A percentile compares a stretch with the other conserved stretches of the same genome.
Conservation (phyloP, 2,113 vertebrate species). For the Mobula hypostoma region DNA sequence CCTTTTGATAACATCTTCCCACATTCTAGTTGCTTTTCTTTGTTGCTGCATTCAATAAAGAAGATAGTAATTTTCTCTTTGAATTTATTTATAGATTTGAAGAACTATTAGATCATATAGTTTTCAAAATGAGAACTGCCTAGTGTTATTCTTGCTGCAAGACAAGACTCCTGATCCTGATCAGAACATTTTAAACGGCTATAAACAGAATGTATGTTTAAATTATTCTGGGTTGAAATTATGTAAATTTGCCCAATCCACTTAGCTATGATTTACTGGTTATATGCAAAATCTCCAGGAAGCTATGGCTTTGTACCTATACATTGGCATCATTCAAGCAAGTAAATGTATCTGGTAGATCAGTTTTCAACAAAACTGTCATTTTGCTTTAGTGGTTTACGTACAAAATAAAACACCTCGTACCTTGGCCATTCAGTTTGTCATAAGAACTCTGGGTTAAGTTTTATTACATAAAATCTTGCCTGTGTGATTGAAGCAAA, state of each 20-base stretch:
- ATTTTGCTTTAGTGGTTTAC: not conserved
- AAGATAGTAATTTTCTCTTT: not conserved
- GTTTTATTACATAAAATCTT: not conserved
- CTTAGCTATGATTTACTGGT: not conserved
- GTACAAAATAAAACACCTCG: not conserved
- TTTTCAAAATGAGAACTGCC: not conserved
- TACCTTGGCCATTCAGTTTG: not conserved
- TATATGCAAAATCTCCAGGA: not conserved
- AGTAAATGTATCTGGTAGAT: not conserved
- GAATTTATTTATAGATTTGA: not conserved
- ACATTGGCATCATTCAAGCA: not conserved
- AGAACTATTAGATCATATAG: not conserved
- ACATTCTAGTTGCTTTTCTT: not conserved
- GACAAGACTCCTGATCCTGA: not conserved
- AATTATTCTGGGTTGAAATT: not conserved
- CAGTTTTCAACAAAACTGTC: not conserved
- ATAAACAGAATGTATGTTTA: not conserved
- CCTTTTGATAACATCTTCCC: not conserved
- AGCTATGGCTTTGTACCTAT: not conserved
- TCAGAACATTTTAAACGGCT: not conserved
- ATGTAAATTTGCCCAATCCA: not conserved
- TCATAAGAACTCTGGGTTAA: not conserved
- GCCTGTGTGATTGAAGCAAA: not conserved
- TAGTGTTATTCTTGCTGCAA: not conserved
- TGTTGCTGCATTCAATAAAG: not conserved